Evolutionary conservation across 2,797 vertebrate species (phyloP).

Genomic region (Darevskia nairensis): DNA sequence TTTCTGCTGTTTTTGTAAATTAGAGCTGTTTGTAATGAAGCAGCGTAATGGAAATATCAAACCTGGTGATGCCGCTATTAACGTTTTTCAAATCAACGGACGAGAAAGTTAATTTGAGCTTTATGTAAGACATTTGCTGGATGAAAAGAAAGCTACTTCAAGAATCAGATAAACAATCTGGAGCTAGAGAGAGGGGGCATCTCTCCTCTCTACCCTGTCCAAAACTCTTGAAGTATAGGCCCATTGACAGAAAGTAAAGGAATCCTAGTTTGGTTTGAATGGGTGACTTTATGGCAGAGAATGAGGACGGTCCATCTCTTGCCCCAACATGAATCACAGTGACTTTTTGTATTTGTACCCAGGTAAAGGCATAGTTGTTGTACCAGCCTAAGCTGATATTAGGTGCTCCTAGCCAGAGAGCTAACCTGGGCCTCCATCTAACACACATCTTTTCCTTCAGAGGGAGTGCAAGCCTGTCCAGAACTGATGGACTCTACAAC

Average conservation of each 20-base stretch:
- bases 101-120: not conserved
- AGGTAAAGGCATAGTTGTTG: too few relatives aligned
- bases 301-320: not conserved
- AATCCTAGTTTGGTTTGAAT: not conserved
- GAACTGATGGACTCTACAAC: too few relatives aligned
- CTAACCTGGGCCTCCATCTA: too few relatives aligned
- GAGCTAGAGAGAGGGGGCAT: not conserved
- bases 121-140: not conserved
- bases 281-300: not conserved
- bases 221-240: not conserved
- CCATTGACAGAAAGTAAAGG: not conserved
- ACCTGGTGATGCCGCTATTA: not conserved
- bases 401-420: too few relatives aligned
- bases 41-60: not conserved
- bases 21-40: not conserved
- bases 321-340: not conserved
- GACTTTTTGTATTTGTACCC: too few relatives aligned
- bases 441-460: too few relatives aligned
- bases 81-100: not conserved
- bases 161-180: not conserved
- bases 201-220: too few relatives aligned
- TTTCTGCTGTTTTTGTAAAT: slow-evolving; percentile 12
- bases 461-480: too few relatives aligned
- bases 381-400: too few relatives aligned
- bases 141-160: not conserved